These are phyloP conservation scores for Mus musculus DNA, from an alignment of 2,113 vertebrate genomes.

Conservation along the genomic window GRCm39 chr8:121877001-121877500, in stretches of 20 bases:
- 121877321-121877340: too few relatives aligned
- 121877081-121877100: not conserved
- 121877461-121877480: not conserved
- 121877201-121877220: not conserved
- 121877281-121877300: not conserved
- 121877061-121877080: too few relatives aligned
- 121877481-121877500: not conserved
- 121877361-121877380: too few relatives aligned
- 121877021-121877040: not conserved
- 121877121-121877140: not conserved
- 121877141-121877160: not conserved
- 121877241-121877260: not conserved
- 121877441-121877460: not conserved
- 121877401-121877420: not conserved
- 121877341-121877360: too few relatives aligned
- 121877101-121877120: not conserved
- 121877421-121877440: too few relatives aligned
- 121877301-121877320: not conserved
- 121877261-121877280: not conserved
- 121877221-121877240: not conserved
- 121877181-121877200: not conserved
- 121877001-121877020: not conserved
- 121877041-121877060: not conserved
- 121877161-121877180: not conserved
- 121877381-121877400: accelerated